phyloP scores from a whole-genome alignment of 35 echinoderm and acorn worm genomes.

The Lytechinus variegatus region DNA sequence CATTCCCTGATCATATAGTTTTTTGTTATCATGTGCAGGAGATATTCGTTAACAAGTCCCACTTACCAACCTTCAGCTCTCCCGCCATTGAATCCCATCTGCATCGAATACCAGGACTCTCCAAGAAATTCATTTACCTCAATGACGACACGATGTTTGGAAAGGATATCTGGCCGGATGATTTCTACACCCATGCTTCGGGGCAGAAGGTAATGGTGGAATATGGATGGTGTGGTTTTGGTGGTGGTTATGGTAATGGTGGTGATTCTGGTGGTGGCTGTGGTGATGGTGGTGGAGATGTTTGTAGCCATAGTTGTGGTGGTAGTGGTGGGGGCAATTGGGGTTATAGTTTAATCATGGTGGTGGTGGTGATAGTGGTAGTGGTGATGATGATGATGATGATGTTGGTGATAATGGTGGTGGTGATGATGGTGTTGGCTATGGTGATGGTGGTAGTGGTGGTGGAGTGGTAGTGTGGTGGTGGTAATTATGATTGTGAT shows the following conservation, averaged over 20 bases:
- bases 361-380: not conserved
- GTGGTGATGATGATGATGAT: slow-evolving; percentile 21
- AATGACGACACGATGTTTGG: slow-evolving; percentile 99
- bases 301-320: not conserved
- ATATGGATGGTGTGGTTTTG: too few relatives aligned
- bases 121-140: slow-evolving; percentile 96
- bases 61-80: slow-evolving; percentile 89
- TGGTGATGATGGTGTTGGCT: not conserved
- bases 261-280: too few relatives aligned
- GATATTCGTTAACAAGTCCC: slow-evolving; percentile 79
- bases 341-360: not conserved
- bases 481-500: not conserved
- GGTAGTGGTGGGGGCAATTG: not conserved
- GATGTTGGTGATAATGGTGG: not conserved
- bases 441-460: not conserved
- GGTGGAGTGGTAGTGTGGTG: too few relatives aligned
- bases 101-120: slow-evolving; percentile 86
- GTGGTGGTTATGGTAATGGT: not conserved
- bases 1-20: not conserved
- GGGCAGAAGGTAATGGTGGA: slow-evolving; percentile 85
- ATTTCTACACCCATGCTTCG: slow-evolving; percentile 94
- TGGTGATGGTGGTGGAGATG: not conserved
- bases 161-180: slow-evolving; percentile 94
- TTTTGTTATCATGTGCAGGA: slow-evolving; percentile 66
- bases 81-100: slow-evolving; percentile 95